Evolutionary conservation across 2,113 vertebrate genomes (phyloP).

Genomic region (Laterallus jamaicensis): DNA sequence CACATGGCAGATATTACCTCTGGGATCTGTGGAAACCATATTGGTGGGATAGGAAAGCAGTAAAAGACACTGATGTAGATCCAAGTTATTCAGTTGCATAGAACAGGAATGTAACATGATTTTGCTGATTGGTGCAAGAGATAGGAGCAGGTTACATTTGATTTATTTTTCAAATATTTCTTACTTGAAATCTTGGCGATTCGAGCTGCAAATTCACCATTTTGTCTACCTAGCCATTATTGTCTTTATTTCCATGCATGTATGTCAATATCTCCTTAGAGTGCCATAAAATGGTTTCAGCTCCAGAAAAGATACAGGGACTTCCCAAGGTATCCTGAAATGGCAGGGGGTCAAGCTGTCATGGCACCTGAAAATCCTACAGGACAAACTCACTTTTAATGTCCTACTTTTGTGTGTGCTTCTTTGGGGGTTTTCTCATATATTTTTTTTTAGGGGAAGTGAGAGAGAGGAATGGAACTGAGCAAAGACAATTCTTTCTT

Average conservation of each 20-base stretch:
- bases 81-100: not conserved
- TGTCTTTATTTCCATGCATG: not conserved
- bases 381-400: not conserved
- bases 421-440: not conserved
- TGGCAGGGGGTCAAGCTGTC: not conserved
- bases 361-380: not conserved
- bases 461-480: not conserved
- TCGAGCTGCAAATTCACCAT: not conserved
- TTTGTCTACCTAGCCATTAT: not conserved
- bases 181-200: not conserved
- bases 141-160: not conserved
- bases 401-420: not conserved
- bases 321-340: not conserved
- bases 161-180: not conserved
- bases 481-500: not conserved
- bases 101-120: not conserved
- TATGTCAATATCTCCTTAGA: not conserved
- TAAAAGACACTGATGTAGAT: not conserved
- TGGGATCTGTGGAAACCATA: not conserved
- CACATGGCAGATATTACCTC: not conserved
- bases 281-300: not conserved
- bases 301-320: not conserved
- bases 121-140: not conserved
- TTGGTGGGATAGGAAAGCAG: not conserved
- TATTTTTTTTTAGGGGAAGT: not conserved